phyloP scores from a whole-genome alignment of 2,888 invertebrate genomes.

The Argynnis bischoffii region DNA sequence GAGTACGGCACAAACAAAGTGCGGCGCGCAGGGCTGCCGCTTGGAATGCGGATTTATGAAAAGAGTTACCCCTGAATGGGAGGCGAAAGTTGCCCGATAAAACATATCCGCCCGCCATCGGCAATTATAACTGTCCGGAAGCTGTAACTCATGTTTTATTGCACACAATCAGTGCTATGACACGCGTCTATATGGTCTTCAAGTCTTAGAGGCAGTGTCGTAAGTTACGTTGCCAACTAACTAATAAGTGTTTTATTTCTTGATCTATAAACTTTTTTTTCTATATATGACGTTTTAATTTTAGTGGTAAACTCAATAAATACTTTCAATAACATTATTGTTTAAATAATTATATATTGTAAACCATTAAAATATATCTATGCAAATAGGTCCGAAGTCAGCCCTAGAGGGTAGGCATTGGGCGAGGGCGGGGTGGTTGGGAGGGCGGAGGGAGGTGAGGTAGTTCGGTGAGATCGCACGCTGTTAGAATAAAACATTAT shows the following conservation, averaged over 20 bases:
- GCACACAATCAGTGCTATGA: conserved; percentile 8
- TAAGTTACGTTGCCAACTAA: neutral
- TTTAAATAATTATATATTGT: neutral
- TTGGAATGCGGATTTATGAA: conserved; percentile 51
- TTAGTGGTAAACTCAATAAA: too few species aligned
- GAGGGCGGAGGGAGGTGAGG: conserved; percentile 31
- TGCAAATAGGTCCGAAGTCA: conserved; percentile 33
- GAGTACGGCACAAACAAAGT: conserved; percentile 30
- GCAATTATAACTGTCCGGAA: conserved; percentile 44
- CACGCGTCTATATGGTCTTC: neutral
- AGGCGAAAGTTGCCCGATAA: conserved; percentile 37
- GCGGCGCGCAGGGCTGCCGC: conserved; percentile 37
- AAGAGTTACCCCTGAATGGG: conserved; percentile 44
- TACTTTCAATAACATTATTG: neutral
- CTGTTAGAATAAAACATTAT: conserved; percentile 82
- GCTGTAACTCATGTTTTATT: conserved; percentile 28
- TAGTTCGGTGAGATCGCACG: conserved; percentile 64
- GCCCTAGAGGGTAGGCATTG: conserved; percentile 27
- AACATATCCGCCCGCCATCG: conserved; percentile 36
- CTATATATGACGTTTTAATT: too few species aligned
- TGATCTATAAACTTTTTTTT: too few species aligned
- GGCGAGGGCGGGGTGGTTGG: conserved; percentile 17
- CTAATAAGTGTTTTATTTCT: neutral
- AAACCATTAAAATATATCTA: conserved; percentile 15
- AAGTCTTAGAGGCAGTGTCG: neutral